A percentile compares a stretch with the other conserved stretches of the same genome.
phyloP scores from a whole-genome alignment of 2,888 invertebrate species.

The Drosophila nigricruria region DNA sequence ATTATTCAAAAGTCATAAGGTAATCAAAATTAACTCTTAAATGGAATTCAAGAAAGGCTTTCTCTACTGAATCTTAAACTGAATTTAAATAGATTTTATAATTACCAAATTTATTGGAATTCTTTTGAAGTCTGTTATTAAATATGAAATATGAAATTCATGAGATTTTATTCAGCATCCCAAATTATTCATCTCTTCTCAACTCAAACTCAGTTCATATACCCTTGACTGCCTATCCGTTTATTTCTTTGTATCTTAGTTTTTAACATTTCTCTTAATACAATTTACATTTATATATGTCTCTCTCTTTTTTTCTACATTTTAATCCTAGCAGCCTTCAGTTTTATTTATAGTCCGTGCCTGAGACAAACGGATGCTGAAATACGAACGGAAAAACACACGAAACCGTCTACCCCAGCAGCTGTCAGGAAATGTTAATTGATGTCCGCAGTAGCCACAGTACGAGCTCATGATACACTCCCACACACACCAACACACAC shows the following conservation, averaged over 20 bases:
- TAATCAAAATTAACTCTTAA: too few relatives aligned
- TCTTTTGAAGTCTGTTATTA: neutral
- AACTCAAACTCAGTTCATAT: neutral
- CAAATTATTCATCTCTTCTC: neutral
- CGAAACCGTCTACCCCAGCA: constrained; percentile 32
- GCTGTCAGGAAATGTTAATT: constrained; percentile 67
- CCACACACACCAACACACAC: constrained; percentile 24
- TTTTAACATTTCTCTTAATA: neutral
- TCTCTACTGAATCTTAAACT: too few relatives aligned
- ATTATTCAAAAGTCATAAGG: too few relatives aligned
- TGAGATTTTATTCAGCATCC: neutral
- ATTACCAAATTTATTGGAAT: too few relatives aligned
- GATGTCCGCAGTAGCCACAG: constrained; percentile 53
- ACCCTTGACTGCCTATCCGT: neutral
- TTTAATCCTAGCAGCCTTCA: constrained; percentile 8
- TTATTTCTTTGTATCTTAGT: neutral
- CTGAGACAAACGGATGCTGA: constrained; percentile 11
- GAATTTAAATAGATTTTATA: too few relatives aligned
- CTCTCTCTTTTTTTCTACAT: neutral
- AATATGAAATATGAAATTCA: neutral
- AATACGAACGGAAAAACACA: constrained; percentile 20
- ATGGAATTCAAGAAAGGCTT: too few relatives aligned
- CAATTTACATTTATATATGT: neutral
- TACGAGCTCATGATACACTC: constrained; percentile 39
- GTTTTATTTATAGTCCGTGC: constrained; percentile 15